Percentiles rank a stretch among this genome's conserved stretches.
Conservation (phyloP, 2,797 vertebrate species). For the Bufotes viridis region DNA sequence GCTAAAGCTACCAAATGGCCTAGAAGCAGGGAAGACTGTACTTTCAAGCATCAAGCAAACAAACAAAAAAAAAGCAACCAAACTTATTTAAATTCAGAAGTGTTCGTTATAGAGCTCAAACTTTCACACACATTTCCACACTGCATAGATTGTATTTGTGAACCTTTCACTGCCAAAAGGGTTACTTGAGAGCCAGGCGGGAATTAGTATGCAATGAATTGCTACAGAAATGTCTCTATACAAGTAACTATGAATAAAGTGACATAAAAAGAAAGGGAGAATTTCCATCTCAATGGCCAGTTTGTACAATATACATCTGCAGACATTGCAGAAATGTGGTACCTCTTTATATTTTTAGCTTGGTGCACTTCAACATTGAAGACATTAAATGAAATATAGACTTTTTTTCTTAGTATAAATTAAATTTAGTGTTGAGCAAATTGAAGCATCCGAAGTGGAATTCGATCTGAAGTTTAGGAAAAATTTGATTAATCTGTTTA, state of each 20-base stretch:
- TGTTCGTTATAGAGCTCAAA: constrained; percentile 27
- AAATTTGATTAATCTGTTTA: too few species aligned
- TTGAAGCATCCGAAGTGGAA: background rate
- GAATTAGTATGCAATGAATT: constrained; percentile 51
- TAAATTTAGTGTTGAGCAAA: background rate
- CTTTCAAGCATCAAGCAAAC: background rate
- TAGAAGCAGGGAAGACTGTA: background rate
- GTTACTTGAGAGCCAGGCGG: constrained; percentile 43
- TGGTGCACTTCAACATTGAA: constrained; percentile 20
- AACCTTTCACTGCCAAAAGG: constrained; percentile 24
- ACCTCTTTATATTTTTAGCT: background rate
- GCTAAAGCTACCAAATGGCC: background rate
- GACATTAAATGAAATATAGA: constrained; percentile 7
- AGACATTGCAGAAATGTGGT: constrained; percentile 12
- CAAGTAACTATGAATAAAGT: constrained; percentile 44
- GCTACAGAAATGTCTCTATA: constrained; percentile 33
- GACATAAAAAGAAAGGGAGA: constrained; percentile 38
- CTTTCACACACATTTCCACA: constrained; percentile 46
- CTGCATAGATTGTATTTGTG: constrained; percentile 37
- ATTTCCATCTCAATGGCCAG: constrained; percentile 48
- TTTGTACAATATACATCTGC: constrained; percentile 23
- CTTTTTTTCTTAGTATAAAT: background rate
- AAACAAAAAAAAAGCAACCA: constrained; percentile 3
- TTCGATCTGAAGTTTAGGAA: too few species aligned
- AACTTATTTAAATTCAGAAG: constrained; percentile 39